Base-by-base conservation (phyloP, 2,888 invertebrate genomes). In the Zygaena filipendulae region DNA sequence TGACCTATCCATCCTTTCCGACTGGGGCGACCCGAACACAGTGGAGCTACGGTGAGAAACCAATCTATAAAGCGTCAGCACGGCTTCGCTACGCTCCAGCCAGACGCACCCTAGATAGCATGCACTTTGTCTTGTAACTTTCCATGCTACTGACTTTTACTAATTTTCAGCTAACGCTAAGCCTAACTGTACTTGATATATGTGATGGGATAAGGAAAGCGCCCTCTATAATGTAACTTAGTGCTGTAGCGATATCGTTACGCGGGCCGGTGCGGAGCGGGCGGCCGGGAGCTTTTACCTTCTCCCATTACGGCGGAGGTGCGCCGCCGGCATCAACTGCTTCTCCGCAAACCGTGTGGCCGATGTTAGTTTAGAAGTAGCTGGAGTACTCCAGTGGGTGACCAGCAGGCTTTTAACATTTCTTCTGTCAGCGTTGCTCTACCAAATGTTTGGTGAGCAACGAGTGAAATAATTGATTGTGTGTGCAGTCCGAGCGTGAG, bases 191-290 rank as follows among this genome's bases (percentile, higher is more conserved):
- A 66, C 61, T 59, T 52, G 49, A 57, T 63, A 52, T 50, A 68
- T 74, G 84, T 84, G 82, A 85, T 86, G 86, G 86, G 87, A 87
- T 86, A 86, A 86, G 87, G 86, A 86, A 86, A 85, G 84, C 84
- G 86, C 86, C 86, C 86, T 85, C 85, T 64, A 59, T 66, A 59
- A 60, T 60, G 49, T 55, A 43, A n/a, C 59, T 53, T 72, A 64
- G 59, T 63, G 40, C 33, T 40, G 40, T 48, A 40, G 42, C 39
- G 39, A 40, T 42, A 58, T 52, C 58, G 47, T 64, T 56, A 60
- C 57, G 48, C 58, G 63, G 64, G 68, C 67, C 50, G 62, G 57
- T 57, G 72, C 61, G 77, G 70, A 64, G 79, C 77, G 75, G 74
- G 77, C 69, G 79, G 72, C 67, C 60, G 75, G 74, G 75, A 77